Evolutionary conservation across 1,140 invertebrate genomes (phyloP), one percentile per base, ranked within the genome.

Genomic region (Manduca sexta): DNA sequence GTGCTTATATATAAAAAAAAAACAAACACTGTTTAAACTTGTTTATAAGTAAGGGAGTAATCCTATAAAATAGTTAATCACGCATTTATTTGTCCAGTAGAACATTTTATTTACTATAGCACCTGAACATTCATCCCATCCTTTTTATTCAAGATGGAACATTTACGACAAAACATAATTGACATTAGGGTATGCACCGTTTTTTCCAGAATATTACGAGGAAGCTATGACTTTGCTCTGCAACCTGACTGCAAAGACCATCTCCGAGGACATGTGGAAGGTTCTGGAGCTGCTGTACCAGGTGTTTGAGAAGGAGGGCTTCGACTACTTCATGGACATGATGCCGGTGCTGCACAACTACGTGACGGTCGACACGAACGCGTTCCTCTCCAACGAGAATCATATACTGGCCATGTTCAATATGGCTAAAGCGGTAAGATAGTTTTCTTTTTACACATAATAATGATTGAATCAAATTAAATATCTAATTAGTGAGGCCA

Each of bases 271-370:
- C 67, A 96, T 99, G 94, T 99, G 98, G 98, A 93, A 95, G 75
- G 93, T 99, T 34, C 91, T 98, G 54, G 94, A 97, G 73, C 88
- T 97, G 53, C 66, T 84, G 52, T 84, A 86, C 47, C 74, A 91
- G 83, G 88, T 97, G 46, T 98, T 98, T 70, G 92, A 97, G 80
- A 96, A 96, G 69, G 96, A 98, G 83, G 97, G 96, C 16, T 92
- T 94, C 48, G 97, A 99, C 79, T 99, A 98, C 87, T 99, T 99
- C 75, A 96, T 93, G 35, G 98, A 99, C 64, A 98, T 99, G 94
- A 99, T 99, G 97, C 97, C 98, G 26, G 94, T 96, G 1, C 88
- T 99, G 11, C 97, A 99, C 79, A 98, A 99, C 87, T 99, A 98
- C 77, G 92, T 99, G 17, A 98, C 96, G 1, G 93, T 98, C 7